These are phyloP conservation scores for Craseonycteris thonglongyai DNA, from an alignment of 2,113 vertebrate species.

Conservation along the genomic window DNA sequence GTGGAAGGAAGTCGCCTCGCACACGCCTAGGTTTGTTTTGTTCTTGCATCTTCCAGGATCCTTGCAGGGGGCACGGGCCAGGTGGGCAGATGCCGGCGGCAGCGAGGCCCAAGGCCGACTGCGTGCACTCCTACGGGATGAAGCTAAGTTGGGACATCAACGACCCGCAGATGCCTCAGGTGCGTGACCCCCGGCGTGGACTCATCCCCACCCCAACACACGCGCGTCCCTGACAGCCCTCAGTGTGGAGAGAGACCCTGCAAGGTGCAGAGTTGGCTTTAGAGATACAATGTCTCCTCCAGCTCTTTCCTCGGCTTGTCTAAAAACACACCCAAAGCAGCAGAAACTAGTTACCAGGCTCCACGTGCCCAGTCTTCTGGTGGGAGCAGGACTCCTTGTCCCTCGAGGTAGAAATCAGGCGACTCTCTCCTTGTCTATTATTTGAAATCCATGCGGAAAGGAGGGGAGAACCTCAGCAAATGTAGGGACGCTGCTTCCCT, in stretches of 20 bases:
- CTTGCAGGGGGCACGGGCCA: background rate
- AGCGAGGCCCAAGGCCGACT: slow-evolving; percentile 74
- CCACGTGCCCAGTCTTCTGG: background rate
- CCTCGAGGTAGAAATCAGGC: background rate
- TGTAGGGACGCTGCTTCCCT: background rate
- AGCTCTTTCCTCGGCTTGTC: background rate
- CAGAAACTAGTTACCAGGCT: no score
- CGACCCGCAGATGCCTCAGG: slow-evolving; percentile 94
- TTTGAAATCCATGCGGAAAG: background rate
- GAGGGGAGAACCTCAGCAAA: background rate
- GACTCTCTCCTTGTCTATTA: background rate
- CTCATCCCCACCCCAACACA: fast-evolving
- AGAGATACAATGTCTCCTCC: no score
- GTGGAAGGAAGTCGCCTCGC: background rate
- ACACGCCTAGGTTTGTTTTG: background rate
- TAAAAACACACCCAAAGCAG: background rate
- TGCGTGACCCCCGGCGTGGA: no score
- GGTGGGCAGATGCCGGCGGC: slow-evolving; percentile 43
- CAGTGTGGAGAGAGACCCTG: background rate
- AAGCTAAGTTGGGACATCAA: slow-evolving; percentile 97
- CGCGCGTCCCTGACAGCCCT: no score
- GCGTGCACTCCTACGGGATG: slow-evolving; percentile 80
- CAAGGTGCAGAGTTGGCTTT: background rate
- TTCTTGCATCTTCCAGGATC: background rate
- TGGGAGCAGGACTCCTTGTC: background rate